These are phyloP conservation scores for Balaenoptera acutorostrata DNA, from an alignment of 2,113 vertebrate species.

Conservation along the genomic window DNA sequence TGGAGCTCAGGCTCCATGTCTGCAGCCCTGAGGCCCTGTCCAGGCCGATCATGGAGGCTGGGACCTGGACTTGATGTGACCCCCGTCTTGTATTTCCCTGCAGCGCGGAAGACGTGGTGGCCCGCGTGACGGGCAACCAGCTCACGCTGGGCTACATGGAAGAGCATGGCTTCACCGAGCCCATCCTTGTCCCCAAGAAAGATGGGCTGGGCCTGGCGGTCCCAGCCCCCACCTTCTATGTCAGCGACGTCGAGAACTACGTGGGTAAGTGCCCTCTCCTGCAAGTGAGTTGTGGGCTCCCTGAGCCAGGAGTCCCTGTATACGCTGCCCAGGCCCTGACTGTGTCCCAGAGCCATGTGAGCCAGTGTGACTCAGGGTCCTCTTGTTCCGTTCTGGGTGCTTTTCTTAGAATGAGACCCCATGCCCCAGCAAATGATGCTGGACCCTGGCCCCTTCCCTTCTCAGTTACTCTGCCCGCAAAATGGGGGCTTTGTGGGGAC, in stretches of 20 bases:
- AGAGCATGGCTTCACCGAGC: constrained; percentile 93
- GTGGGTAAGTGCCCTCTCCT: constrained; percentile 84
- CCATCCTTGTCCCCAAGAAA: constrained; percentile 95
- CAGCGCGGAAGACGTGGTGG: constrained; percentile 94
- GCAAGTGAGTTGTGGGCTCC: neutral
- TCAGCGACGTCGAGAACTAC: constrained; percentile 97
- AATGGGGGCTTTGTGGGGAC: neutral
- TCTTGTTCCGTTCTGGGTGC: rapidly evolving
- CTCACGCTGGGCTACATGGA: constrained; percentile 92
- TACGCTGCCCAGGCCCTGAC: neutral
- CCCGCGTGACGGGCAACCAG: constrained; percentile 91
- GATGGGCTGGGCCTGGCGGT: constrained; percentile 92
- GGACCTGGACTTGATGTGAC: neutral
- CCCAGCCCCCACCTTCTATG: constrained; percentile 96
- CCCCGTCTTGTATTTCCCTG: constrained; percentile 25
- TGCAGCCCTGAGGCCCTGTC: neutral
- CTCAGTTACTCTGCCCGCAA: neutral
- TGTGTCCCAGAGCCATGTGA: rapidly evolving
- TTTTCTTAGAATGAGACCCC: neutral
- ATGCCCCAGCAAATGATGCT: neutral
- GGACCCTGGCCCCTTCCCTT: neutral
- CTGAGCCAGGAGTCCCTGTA: no score
- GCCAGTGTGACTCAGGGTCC: neutral
- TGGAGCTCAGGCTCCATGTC: neutral
- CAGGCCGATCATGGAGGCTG: neutral